Evolutionary conservation across 2,888 invertebrate species (phyloP).

Genomic region (Lepetodrilus schrolli): DNA sequence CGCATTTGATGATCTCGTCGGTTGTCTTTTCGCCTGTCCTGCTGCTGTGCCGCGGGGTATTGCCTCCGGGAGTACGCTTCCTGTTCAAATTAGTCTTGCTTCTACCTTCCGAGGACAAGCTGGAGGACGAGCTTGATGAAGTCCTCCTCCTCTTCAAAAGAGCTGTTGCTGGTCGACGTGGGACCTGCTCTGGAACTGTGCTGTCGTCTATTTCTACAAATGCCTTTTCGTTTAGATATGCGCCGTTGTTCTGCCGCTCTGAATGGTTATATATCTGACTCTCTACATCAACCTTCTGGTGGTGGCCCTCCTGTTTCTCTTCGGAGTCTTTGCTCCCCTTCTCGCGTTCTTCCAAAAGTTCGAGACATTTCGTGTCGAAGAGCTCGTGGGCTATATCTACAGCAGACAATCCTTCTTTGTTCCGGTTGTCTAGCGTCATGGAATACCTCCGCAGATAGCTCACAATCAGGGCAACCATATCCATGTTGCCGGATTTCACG

Average conservation of each 20-base stretch:
- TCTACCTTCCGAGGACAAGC: constrained; percentile 40
- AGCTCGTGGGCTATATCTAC: constrained; percentile 49
- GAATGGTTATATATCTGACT: not conserved
- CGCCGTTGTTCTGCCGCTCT: not conserved
- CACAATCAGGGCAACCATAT: constrained; percentile 54
- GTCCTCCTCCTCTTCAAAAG: constrained; percentile 33
- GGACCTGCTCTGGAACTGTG: not conserved
- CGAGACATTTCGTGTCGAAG: constrained; percentile 44
- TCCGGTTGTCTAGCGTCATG: constrained; percentile 44
- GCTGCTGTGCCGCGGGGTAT: constrained; percentile 35
- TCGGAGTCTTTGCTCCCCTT: not conserved
- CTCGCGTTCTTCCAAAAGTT: constrained; percentile 38
- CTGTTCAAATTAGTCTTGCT: constrained; percentile 40
- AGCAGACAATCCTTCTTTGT: constrained; percentile 51
- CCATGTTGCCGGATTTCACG: constrained; percentile 58
- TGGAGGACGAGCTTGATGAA: constrained; percentile 38
- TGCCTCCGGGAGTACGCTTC: constrained; percentile 36
- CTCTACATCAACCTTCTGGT: no score
- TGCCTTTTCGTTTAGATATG: no score
- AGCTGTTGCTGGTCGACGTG: constrained; percentile 36
- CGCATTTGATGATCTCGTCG: constrained; percentile 56
- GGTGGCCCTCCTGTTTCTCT: not conserved
- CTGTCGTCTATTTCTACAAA: no score
- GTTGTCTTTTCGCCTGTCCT: constrained; percentile 52
- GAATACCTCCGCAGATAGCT: constrained; percentile 51